Percentiles rank a stretch among this genome's conserved stretches.
Conservation (phyloP, 2,888 invertebrate genomes). For the Biston stratarius region DNA sequence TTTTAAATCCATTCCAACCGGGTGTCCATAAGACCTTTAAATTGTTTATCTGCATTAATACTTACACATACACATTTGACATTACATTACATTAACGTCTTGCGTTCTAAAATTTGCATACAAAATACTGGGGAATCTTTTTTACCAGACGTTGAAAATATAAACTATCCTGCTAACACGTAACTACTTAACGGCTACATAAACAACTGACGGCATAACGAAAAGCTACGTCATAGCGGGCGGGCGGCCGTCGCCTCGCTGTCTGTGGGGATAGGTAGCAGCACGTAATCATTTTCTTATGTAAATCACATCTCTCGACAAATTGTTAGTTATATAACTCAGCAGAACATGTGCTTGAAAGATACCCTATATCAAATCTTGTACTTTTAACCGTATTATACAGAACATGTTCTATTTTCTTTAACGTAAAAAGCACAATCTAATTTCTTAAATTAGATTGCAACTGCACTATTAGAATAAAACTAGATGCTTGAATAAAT, state of each 20-base stretch:
- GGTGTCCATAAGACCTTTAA: no score
- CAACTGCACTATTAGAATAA: no score
- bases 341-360: not conserved
- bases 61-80: no score
- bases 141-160: not conserved
- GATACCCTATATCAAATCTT: not conserved
- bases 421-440: no score
- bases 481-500: no score
- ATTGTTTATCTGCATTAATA: no score
- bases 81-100: no score
- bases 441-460: no score
- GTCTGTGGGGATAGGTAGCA: constrained; percentile 4
- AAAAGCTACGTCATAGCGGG: constrained; percentile 8
- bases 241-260: constrained; percentile 1
- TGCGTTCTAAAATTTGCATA: no score
- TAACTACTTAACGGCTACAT: not conserved
- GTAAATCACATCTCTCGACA: constrained; percentile 22
- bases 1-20: no score
- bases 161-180: constrained; percentile 4
- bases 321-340: constrained; percentile 18
- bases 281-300: not conserved
- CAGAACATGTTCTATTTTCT: not conserved
- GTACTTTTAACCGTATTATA: no score
- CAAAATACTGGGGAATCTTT: no score
- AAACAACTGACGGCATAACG: constrained; percentile 7